These are phyloP conservation scores for Unio delphinus DNA, from an alignment of 2,888 invertebrate genomes.

Conservation along the genomic window DNA sequence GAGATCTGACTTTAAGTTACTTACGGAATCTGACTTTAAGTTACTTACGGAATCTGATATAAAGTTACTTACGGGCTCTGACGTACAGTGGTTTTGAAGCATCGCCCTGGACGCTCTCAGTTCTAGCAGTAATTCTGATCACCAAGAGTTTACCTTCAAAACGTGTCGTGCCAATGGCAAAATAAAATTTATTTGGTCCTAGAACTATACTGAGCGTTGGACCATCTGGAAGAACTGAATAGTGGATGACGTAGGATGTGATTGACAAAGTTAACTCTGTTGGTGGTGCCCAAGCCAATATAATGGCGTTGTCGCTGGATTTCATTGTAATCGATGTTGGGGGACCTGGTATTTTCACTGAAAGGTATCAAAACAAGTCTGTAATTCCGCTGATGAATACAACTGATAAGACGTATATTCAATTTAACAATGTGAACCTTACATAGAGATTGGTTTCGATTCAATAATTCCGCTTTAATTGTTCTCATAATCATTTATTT, in stretches of 20 bases:
- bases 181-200: constrained; percentile 10
- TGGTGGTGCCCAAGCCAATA: constrained; percentile 21
- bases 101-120: constrained; percentile 12
- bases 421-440: too few relatives aligned
- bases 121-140: constrained; percentile 13
- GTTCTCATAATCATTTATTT: too few relatives aligned
- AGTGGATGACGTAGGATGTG: constrained; percentile 18
- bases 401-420: too few relatives aligned
- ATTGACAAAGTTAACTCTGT: constrained; percentile 17
- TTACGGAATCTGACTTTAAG: too few relatives aligned
- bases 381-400: too few relatives aligned
- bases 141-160: constrained; percentile 16
- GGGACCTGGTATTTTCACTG: constrained; percentile 12
- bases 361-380: too few relatives aligned
- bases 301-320: constrained; percentile 13
- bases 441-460: too few relatives aligned
- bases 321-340: constrained; percentile 9
- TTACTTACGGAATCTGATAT: too few relatives aligned
- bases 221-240: constrained; percentile 8
- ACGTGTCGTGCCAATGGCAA: constrained; percentile 16
- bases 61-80: constrained; percentile 21
- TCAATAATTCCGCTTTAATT: too few relatives aligned
- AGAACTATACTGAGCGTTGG: constrained; percentile 7
- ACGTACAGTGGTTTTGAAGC: constrained; percentile 7
- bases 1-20: constrained; percentile 5